Evolutionary conservation across 2,113 vertebrate species (phyloP), one percentile per base, ranked within the genome.

Genomic region (Rhombomys opimus): DNA sequence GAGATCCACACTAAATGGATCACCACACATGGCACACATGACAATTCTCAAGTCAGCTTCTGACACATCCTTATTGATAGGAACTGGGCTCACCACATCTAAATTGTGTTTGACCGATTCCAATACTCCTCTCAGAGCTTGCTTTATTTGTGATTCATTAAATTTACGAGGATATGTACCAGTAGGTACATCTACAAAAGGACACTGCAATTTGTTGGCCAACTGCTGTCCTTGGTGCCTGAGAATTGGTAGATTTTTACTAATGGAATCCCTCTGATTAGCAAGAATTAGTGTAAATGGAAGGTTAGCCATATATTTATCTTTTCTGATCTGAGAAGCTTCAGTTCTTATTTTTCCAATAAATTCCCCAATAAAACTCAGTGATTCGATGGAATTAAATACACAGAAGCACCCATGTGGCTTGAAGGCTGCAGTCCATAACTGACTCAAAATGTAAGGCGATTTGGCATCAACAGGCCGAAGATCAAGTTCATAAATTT

Each of bases 21-120:
- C 99, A 77, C 99, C 99, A 98, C 99, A 99, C 99, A 99, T 99
- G 94, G 99, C 99, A 97, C 99, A 99, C 99, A 99, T 99, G 59
- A 99, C 99, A 72, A 99, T 99, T 96, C 99, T 98, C 63, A 99
- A 98, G 97, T 99, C 99, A 2, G 99, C 99, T 98, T 99, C 99
- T 5, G 99, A 99, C 94, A 99, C 98, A 98, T 99, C 99, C 98
- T 99, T 99, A 98, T 99, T 99, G 77, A 98, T 99, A 17, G 99
- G 99, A 98, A 99, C 98, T 0, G 99, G 99, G 89, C 98, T 99
- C 92, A 99, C 98, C 94, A 99, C 98, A 96, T 99, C 99, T 94
- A 99, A 99, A 98, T 99, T 99, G 95, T 99, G 99, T 99, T 99
- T 99, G 86, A 99, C 98, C 93, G 99, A 99, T 91, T 99, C 99